These are phyloP conservation scores for Elmis aenea DNA, from an alignment of 2,888 invertebrate species.

Conservation along the genomic window DNA sequence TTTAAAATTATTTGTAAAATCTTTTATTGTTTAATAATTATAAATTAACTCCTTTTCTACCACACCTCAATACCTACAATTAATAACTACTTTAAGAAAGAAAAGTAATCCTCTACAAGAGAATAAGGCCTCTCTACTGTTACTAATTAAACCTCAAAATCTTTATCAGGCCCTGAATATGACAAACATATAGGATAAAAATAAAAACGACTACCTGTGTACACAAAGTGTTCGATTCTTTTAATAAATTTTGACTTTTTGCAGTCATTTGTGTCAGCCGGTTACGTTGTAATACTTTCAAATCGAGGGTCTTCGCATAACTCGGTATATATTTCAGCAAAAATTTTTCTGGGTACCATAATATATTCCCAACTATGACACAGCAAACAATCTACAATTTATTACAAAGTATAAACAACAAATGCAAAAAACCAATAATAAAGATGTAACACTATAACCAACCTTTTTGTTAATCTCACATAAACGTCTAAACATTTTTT, in stretches of 20 bases:
- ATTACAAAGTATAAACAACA: too few species aligned
- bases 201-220: slow-evolving; percentile 41
- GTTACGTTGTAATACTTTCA: slow-evolving; percentile 41
- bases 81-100: too few species aligned
- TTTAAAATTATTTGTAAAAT: too few species aligned
- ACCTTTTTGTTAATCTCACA: slow-evolving; percentile 76
- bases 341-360: slow-evolving; percentile 85
- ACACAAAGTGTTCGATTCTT: slow-evolving; percentile 55
- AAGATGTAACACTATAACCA: slow-evolving; percentile 5
- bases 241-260: slow-evolving; percentile 56
- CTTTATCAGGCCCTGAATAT: too few species aligned
- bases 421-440: background rate
- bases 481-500: slow-evolving; percentile 66
- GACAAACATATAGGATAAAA: too few species aligned
- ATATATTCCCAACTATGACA: slow-evolving; percentile 69
- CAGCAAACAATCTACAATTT: slow-evolving; percentile 64
- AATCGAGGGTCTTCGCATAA: slow-evolving; percentile 52
- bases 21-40: too few species aligned
- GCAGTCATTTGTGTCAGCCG: slow-evolving; percentile 55
- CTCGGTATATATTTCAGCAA: slow-evolving; percentile 60
- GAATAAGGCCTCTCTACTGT: too few species aligned
- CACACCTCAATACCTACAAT: too few species aligned
- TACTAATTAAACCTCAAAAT: too few species aligned
- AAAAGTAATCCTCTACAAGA: too few species aligned
- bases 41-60: too few species aligned